Evolutionary conservation across 2,113 vertebrate genomes (phyloP).

Genomic region (Caretta caretta): DNA sequence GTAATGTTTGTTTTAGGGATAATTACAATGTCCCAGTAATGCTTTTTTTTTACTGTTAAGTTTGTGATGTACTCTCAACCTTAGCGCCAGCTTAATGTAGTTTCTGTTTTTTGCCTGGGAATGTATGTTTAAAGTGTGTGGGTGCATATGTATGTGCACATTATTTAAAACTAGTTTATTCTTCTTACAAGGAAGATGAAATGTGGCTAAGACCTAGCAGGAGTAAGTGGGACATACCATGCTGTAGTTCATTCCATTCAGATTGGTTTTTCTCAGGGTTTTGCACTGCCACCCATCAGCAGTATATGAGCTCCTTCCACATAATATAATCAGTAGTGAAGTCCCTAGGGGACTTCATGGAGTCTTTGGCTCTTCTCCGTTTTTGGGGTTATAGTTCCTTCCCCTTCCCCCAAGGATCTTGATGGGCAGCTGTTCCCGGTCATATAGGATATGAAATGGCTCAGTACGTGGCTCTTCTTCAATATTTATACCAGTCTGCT

Average conservation of each 20-base stretch:
- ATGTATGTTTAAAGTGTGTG: rapidly evolving
- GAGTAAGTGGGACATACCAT: not conserved
- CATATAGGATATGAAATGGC: not conserved
- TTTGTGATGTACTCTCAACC: not conserved
- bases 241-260: not conserved
- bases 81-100: not conserved
- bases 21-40: not conserved
- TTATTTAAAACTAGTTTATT: not conserved
- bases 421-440: not conserved
- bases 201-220: not conserved
- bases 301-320: not conserved
- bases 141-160: not conserved
- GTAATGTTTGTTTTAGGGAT: not conserved
- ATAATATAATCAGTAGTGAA: not conserved
- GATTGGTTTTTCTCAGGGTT: not conserved
- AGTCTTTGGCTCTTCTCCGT: not conserved
- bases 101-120: not conserved
- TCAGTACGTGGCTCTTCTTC: not conserved
- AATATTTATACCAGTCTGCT: not conserved
- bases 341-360: not conserved
- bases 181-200: not conserved
- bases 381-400: not conserved
- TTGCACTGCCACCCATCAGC: rapidly evolving
- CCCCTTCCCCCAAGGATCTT: not conserved
- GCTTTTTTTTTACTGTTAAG: not conserved